Evolutionary conservation across 1,140 invertebrate genomes (phyloP).

Genomic region (Orussus abietinus): DNA sequence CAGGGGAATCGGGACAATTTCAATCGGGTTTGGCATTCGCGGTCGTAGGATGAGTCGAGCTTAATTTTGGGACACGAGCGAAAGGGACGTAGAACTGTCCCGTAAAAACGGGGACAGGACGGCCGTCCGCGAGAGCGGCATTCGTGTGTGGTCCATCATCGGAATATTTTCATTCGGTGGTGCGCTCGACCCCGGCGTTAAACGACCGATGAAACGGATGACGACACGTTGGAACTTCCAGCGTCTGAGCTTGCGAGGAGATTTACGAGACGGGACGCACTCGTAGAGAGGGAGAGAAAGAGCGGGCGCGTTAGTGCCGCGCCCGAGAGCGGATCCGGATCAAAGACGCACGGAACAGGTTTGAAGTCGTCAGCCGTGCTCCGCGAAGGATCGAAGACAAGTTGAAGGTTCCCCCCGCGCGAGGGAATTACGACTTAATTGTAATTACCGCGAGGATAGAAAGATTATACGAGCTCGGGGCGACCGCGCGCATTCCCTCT

Average conservation of each 20-base stretch:
- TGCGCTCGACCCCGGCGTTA: conserved; percentile 42
- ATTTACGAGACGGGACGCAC: conserved; percentile 7
- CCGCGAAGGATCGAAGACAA: conserved; percentile 8
- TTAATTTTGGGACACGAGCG: conserved; percentile 9
- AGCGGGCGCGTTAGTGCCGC: conserved; percentile 2
- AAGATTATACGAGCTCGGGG: too few relatives aligned
- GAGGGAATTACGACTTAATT: conserved; percentile 15
- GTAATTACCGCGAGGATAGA: too few relatives aligned
- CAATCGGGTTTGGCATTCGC: background rate
- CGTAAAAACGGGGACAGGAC: conserved; percentile 12
- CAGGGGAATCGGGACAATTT: background rate
- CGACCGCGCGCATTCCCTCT: background rate
- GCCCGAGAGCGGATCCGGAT: conserved; percentile 19
- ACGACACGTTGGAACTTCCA: conserved; percentile 21
- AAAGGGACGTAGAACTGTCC: conserved; percentile 15
- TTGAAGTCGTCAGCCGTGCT: conserved; percentile 14
- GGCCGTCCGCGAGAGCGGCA: conserved; percentile 14
- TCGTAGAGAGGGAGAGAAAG: background rate
- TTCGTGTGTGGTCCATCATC: conserved; percentile 37
- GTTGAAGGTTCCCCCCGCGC: conserved; percentile 12
- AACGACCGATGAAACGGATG: conserved; percentile 48
- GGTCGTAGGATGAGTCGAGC: background rate
- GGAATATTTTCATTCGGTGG: conserved; percentile 47
- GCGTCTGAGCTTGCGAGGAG: conserved; percentile 10
- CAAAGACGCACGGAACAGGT: conserved; percentile 23